Evolutionary conservation across 1,140 invertebrate genomes (phyloP), one percentile per base, ranked within the genome.

Genomic region (Drosophila suzukii): DNA sequence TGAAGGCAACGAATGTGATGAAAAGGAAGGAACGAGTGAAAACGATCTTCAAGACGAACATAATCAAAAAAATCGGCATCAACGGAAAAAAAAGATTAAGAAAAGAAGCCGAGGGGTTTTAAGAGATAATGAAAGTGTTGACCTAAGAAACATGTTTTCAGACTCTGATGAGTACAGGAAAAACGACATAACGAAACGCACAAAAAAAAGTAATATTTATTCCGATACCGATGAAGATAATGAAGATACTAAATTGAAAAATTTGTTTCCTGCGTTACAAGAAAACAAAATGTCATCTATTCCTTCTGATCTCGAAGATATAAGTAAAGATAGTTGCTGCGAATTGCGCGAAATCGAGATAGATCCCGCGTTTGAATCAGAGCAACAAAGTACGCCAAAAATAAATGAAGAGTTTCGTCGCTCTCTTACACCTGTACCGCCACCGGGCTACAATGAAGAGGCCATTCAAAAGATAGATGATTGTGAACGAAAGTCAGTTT

Each of bases 401-500:
- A 47, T 55, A 0, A 55, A 80, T 54, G 50, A 54, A 13, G 84
- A 80, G 46, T 73, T 43, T 38, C 75, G 84, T 4, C 75, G 83
- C 11, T 88, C 86, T 12, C 47, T 59, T 8, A 86, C 83, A 30
- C 78, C 86, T 10, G 74, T 90, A 55, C 83, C 90, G 12, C 90
- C 91, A 7, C 81, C 84, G 27, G 84, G 79, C 50, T 86, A 86
- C 63, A 60, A 83, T 39, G 83, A 86, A 39, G 83, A 83, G 56
- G 59, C 68, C 3, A 27, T 83, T 27, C 51, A 60, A 30, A 66
- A 73, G 27, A 60, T 50, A 2, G 17, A 70, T 13, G 20, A 84
- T 30, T 54, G n/a, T 49, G 47, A 68, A 57, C 93, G 94, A 57
- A 91, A 94, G 54, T 93, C 67, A 91, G 93, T 74, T 72, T 91